These are phyloP conservation scores for Cosmia trapezina DNA, from an alignment of 2,888 invertebrate genomes.

Conservation along the genomic window DNA sequence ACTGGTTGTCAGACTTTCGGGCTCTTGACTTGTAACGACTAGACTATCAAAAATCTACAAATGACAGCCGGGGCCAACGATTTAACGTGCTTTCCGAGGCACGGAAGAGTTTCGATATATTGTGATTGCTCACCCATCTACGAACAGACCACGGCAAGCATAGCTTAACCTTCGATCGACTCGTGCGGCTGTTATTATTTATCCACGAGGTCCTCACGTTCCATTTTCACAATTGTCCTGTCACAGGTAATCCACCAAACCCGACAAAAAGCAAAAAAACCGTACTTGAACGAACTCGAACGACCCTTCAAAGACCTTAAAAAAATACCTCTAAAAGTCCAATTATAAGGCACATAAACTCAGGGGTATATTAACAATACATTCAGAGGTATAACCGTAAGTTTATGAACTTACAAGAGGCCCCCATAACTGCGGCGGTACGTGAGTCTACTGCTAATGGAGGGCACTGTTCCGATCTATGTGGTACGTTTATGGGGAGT, in stretches of 20 bases:
- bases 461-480: slow-evolving; percentile 13
- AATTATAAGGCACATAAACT: slow-evolving; percentile 57
- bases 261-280: not conserved
- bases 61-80: no score
- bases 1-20: no score
- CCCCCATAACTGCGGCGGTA: slow-evolving; percentile 40
- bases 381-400: slow-evolving; percentile 58
- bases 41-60: no score
- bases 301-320: slow-evolving; percentile 19
- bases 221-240: no score
- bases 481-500: slow-evolving; percentile 7
- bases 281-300: slow-evolving; percentile 14
- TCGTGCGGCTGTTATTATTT: no score
- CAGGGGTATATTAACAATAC: slow-evolving; percentile 58
- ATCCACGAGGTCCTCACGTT: no score
- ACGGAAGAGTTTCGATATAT: no score
- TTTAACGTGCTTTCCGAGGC: no score
- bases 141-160: no score
- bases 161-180: no score
- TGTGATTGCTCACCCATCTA: not conserved
- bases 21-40: no score
- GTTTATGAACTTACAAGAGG: slow-evolving; percentile 56
- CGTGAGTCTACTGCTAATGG: slow-evolving; percentile 41
- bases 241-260: not conserved
- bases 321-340: slow-evolving; percentile 42